Evolutionary conservation across 2,113 vertebrate species (phyloP).

Genomic region (Mirounga angustirostris): DNA sequence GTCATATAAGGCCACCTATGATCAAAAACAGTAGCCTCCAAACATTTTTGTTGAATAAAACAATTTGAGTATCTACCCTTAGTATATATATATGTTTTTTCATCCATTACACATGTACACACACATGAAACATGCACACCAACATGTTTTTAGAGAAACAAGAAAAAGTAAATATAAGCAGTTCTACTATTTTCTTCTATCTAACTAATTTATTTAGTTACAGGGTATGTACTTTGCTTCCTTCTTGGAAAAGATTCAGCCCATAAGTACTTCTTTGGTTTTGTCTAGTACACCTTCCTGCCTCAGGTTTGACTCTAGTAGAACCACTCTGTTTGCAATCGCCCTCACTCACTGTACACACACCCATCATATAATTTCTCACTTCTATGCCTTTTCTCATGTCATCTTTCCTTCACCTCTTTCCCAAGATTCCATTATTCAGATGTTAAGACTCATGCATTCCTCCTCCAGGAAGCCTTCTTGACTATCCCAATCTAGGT

Average conservation of each 20-base stretch:
- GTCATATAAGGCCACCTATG: not conserved
- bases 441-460: not conserved
- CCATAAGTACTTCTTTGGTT: not conserved
- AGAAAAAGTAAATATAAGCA: not conserved
- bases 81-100: not conserved
- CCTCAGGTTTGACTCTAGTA: not conserved
- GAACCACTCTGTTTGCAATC: rapidly evolving
- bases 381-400: not conserved
- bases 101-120: not conserved
- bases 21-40: not conserved
- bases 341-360: not conserved
- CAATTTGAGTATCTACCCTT: not conserved
- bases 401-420: not conserved
- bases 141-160: not conserved
- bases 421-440: not conserved
- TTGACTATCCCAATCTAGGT: not conserved
- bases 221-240: not conserved
- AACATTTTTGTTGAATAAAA: not conserved
- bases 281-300: not conserved
- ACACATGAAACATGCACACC: not conserved
- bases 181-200: not conserved
- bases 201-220: not conserved
- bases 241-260: not conserved
- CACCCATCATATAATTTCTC: not conserved
- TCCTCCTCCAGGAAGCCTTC: not conserved